Percentiles rank a stretch among this genome's conserved stretches.
These are phyloP conservation scores for Antigone vipio DNA, from an alignment of 2,113 vertebrate genomes.

Conservation along the genomic window DNA sequence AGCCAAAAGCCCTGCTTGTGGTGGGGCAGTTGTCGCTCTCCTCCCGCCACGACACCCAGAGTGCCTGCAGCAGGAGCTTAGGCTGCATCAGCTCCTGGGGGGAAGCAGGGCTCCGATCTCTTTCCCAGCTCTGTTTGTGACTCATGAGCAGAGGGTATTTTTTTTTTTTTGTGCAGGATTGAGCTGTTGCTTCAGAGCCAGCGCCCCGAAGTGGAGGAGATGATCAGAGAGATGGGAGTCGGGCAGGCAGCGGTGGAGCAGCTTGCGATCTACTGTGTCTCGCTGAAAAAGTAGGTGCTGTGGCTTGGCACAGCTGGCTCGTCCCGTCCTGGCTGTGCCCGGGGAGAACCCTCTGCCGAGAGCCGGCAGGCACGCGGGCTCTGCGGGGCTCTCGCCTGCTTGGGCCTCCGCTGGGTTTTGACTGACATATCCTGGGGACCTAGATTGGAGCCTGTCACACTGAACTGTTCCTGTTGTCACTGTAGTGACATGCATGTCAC, in stretches of 20 bases:
- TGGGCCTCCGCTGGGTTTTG: not conserved
- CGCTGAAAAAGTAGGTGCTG: slow-evolving; percentile 90
- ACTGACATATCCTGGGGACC: slow-evolving; percentile 21
- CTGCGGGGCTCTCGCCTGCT: not conserved
- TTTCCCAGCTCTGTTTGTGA: not conserved
- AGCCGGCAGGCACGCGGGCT: rapidly evolving
- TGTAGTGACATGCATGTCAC: slow-evolving; percentile 44
- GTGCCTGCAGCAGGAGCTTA: not conserved
- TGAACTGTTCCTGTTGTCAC: slow-evolving; percentile 23
- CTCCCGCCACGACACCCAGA: not conserved
- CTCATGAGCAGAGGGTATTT: not conserved
- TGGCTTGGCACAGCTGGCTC: not conserved
- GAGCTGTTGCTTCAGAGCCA: slow-evolving; percentile 89
- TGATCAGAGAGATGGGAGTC: slow-evolving; percentile 92
- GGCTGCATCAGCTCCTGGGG: not conserved
- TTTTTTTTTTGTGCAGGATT: slow-evolving; percentile 74
- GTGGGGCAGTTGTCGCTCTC: not conserved
- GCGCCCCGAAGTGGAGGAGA: slow-evolving; percentile 89
- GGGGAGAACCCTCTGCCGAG: not conserved
- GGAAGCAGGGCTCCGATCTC: not conserved
- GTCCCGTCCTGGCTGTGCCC: not conserved
- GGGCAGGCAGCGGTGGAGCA: slow-evolving; percentile 91
- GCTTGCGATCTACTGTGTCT: slow-evolving; percentile 93
- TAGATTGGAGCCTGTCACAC: slow-evolving; percentile 43
- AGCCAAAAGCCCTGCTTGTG: not conserved